phyloP scores from a whole-genome alignment of 2,113 vertebrate species.

The Aegithalos caudatus region DNA sequence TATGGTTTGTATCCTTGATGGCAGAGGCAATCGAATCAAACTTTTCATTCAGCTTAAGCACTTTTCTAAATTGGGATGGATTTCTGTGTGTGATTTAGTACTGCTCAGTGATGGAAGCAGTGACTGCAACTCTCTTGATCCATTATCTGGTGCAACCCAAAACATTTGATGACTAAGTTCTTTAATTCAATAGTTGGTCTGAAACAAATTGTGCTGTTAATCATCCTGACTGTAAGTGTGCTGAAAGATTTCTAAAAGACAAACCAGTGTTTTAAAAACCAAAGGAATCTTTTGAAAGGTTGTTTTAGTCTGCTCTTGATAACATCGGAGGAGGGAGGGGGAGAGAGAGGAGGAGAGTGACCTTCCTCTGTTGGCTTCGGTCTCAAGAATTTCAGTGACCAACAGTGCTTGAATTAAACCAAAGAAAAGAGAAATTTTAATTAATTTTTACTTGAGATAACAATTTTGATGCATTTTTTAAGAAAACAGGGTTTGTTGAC shows the following conservation, averaged over 20 bases:
- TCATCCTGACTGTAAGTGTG: background rate
- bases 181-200: background rate
- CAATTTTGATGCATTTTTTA: background rate
- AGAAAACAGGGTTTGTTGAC: background rate
- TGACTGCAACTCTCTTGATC: background rate
- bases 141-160: background rate
- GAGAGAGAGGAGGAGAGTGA: no score
- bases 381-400: background rate
- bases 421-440: background rate
- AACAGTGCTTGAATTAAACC: background rate
- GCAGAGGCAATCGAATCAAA: constrained; percentile 3
- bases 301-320: background rate
- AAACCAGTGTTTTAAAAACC: background rate
- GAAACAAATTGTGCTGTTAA: background rate
- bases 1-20: background rate
- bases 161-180: background rate
- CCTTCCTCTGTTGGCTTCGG: background rate
- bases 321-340: background rate
- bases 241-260: background rate
- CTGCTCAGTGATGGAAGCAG: background rate
- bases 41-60: background rate
- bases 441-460: background rate
- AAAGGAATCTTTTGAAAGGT: background rate
- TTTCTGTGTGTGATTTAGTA: background rate
- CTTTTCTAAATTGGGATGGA: background rate